Evolutionary conservation across 2,113 vertebrate species (phyloP).

Genomic region (Tragelaphus buxtoni): DNA sequence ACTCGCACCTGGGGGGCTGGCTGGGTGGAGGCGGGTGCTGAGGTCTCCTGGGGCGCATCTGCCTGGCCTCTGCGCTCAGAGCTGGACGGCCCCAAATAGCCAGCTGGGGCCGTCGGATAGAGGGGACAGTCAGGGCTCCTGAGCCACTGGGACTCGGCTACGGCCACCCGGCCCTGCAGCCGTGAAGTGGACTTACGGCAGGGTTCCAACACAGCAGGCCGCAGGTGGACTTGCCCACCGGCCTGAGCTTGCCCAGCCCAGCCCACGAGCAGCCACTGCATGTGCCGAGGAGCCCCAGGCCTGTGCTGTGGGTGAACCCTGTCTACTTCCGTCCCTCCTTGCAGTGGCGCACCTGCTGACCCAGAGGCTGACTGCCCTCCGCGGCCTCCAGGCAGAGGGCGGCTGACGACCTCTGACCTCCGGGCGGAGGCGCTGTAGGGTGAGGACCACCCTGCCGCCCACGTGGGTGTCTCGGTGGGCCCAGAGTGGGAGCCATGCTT

Average conservation of each 20-base stretch:
- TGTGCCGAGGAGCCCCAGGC: fast-evolving
- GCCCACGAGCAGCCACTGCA: fast-evolving
- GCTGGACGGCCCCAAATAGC: not conserved
- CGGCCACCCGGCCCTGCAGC: not conserved
- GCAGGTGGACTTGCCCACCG: fast-evolving
- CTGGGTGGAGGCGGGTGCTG: not conserved
- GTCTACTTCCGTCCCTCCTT: too few species aligned
- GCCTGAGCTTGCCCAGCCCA: not conserved
- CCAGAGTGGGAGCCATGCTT: too few species aligned
- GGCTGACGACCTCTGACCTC: fast-evolving
- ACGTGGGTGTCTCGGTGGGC: too few species aligned
- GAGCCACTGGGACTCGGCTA: not conserved
- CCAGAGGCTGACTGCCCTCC: fast-evolving
- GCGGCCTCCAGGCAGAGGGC: fast-evolving
- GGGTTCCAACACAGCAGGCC: fast-evolving
- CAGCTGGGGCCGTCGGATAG: not conserved
- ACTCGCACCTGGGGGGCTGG: fast-evolving
- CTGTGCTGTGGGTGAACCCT: fast-evolving
- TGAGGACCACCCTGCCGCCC: too few species aligned
- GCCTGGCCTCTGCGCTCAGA: not conserved
- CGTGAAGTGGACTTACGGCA: fast-evolving
- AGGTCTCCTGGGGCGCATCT: not conserved
- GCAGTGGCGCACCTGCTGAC: fast-evolving
- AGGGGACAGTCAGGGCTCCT: not conserved
- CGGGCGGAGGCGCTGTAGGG: fast-evolving